Evolutionary conservation across 53 echinoderm and acorn worm species (phyloP).

Genomic region (Apostichopus leukothele): DNA sequence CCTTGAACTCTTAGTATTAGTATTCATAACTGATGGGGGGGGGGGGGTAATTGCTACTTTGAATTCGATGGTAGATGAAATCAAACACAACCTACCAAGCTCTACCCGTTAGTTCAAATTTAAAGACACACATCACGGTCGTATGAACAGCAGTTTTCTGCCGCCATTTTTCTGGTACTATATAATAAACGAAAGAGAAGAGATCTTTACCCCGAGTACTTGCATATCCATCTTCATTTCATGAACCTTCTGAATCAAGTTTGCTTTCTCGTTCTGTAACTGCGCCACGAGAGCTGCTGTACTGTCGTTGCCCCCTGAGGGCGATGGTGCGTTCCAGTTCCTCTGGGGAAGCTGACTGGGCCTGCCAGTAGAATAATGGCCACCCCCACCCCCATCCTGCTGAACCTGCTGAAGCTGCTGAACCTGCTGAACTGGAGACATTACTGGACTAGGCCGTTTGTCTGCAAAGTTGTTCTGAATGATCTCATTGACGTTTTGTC

Average conservation of each 20-base stretch:
- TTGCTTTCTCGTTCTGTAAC: constrained; percentile 52
- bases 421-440: constrained; percentile 26
- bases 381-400: background rate
- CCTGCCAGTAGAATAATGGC: background rate
- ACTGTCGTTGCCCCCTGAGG: background rate
- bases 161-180: too few relatives aligned
- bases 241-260: constrained; percentile 53
- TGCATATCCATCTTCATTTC: constrained; percentile 47
- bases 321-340: constrained; percentile 24
- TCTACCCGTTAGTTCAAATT: too few relatives aligned
- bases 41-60: too few relatives aligned
- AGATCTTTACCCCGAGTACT: constrained; percentile 14
- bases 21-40: too few relatives aligned
- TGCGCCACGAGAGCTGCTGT: constrained; percentile 20
- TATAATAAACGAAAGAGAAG: background rate
- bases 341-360: constrained; percentile 20
- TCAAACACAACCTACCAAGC: too few relatives aligned
- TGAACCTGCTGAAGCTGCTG: constrained; percentile 18
- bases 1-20: too few relatives aligned
- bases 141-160: too few relatives aligned
- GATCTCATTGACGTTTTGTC: constrained; percentile 27
- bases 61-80: too few relatives aligned
- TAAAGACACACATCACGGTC: too few relatives aligned
- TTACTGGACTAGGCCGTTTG: constrained; percentile 21
- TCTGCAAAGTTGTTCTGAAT: constrained; percentile 40